Conservation (phyloP, 1,140 invertebrate genomes). For the Epicauta chinensis region DNA sequence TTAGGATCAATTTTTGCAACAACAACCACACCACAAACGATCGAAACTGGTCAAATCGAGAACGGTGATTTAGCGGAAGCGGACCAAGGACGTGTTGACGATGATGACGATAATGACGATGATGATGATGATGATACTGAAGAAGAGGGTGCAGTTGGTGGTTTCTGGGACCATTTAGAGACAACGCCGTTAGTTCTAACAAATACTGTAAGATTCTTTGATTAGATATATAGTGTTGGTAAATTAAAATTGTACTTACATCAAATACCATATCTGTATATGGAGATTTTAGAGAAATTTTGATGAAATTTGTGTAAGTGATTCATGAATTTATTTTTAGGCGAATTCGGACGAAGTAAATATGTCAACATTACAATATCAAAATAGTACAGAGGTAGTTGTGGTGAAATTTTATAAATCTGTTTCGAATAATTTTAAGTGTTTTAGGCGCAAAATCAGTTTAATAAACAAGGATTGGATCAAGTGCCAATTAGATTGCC, state of each 20-base stretch:
- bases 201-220: not conserved
- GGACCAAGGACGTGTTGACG: conserved; percentile 36
- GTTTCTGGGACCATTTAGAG: conserved; percentile 20
- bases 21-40: too few relatives aligned
- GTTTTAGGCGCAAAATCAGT: conserved; percentile 17
- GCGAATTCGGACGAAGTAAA: conserved; percentile 22
- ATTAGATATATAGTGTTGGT: too few relatives aligned
- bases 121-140: conserved; percentile 32
- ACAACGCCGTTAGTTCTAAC: not conserved
- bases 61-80: conserved; percentile 42
- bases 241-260: too few relatives aligned
- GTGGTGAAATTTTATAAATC: conserved; percentile 1
- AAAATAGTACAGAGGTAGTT: conserved; percentile 19
- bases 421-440: conserved; percentile 9
- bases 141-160: conserved; percentile 41
- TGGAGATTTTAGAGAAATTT: not conserved
- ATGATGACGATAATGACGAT: conserved; percentile 27
- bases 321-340: conserved; percentile 18
- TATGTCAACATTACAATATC: conserved; percentile 23
- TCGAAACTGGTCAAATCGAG: conserved; percentile 25
- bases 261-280: conserved; percentile 1
- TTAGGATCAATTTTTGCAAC: not conserved
- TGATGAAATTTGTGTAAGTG: not conserved
- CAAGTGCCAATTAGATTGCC: conserved; percentile 39
- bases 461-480: conserved; percentile 35